A percentile compares a stretch with the other conserved stretches of the same genome.
phyloP scores from a whole-genome alignment of 2,888 invertebrate species.

The Poecilobothrus nobilitatus region DNA sequence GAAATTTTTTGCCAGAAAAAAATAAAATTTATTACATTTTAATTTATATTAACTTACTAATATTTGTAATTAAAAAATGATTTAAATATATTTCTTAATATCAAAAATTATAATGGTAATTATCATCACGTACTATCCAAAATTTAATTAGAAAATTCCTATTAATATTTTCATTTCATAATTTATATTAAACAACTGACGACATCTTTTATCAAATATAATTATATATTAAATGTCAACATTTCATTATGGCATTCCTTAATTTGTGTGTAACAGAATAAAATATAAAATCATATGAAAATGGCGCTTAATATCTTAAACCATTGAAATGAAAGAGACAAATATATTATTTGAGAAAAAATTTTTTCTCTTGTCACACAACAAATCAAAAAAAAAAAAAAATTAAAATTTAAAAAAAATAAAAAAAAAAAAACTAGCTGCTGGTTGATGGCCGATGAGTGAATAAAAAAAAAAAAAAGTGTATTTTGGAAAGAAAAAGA shows the following conservation, averaged over 20 bases:
- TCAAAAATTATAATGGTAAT: no score
- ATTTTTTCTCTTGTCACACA: background rate
- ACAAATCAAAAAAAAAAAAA: background rate
- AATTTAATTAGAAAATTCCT: no score
- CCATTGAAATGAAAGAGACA: background rate
- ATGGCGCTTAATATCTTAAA: background rate
- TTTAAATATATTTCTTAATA: no score
- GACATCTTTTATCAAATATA: no score
- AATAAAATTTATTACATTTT: no score
- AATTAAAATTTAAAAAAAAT: background rate
- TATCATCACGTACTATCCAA: no score
- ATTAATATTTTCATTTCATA: no score
- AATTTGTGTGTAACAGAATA: background rate
- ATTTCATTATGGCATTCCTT: background rate
- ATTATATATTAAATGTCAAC: no score
- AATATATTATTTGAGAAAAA: background rate
- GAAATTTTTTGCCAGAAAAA: no score
- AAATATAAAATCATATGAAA: background rate
- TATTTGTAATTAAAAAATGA: no score
- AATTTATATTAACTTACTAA: no score
- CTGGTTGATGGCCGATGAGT: conserved; percentile 4
- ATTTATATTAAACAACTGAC: no score
- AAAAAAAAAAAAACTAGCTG: background rate
- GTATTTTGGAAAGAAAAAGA: background rate
- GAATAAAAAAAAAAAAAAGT: background rate